Conservation (phyloP, 2,888 invertebrate species). For the Phorcus lineatus region DNA sequence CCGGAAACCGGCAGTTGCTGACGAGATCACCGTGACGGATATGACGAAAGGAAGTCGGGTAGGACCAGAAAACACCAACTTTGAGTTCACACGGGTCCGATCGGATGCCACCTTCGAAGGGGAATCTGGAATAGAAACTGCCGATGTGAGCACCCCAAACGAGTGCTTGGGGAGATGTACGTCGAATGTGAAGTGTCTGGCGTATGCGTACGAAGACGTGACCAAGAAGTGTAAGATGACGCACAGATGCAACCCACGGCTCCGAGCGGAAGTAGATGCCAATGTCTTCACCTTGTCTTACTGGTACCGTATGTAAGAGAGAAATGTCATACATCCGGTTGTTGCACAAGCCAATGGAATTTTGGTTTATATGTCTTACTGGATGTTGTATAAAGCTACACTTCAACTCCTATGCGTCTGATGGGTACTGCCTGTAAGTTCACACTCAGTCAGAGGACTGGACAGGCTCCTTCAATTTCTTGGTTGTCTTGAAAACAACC, state of each 20-base stretch:
- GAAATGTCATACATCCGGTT: too few species aligned
- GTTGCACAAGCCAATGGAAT: too few species aligned
- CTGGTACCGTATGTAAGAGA: background rate
- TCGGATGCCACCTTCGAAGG: background rate
- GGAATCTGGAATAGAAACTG: background rate
- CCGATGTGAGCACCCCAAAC: background rate
- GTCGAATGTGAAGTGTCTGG: background rate
- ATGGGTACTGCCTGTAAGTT: too few species aligned
- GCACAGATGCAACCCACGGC: background rate
- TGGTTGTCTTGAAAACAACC: too few species aligned
- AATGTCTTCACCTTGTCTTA: slow-evolving; percentile 7
- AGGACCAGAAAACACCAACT: background rate
- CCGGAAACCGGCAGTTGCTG: background rate
- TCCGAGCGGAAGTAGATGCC: background rate
- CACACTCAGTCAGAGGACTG: too few species aligned
- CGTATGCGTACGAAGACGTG: background rate
- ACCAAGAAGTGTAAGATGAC: background rate
- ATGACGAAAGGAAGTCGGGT: background rate
- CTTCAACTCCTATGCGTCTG: too few species aligned
- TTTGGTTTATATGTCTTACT: too few species aligned
- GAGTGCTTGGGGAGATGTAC: slow-evolving; percentile 6
- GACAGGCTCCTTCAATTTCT: too few species aligned
- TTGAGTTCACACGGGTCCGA: background rate
- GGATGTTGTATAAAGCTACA: too few species aligned
- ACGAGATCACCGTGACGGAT: background rate